Conservation (phyloP, 1,140 invertebrate genomes). For the Ephestia elutella region DNA sequence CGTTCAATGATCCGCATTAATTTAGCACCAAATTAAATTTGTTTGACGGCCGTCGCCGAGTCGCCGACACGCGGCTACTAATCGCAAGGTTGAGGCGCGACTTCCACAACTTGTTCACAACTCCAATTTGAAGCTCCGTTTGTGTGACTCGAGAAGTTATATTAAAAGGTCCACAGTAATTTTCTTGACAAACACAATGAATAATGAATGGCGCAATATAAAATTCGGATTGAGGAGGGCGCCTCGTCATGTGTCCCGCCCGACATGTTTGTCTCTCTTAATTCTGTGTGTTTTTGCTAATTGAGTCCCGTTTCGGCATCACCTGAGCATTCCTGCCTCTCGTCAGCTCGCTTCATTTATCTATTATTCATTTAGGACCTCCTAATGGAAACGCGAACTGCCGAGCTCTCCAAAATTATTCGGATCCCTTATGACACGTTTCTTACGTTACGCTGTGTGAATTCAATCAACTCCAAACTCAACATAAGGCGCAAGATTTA, state of each 20-base stretch:
- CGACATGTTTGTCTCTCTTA: slow-evolving; percentile 68
- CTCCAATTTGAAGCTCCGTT: slow-evolving; percentile 63
- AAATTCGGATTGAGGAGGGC: slow-evolving; percentile 65
- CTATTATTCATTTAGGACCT: slow-evolving; percentile 38
- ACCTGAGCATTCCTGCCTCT: slow-evolving; percentile 38
- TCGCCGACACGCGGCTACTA: slow-evolving; percentile 40
- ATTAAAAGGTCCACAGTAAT: slow-evolving; percentile 68
- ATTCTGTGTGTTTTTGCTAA: slow-evolving; percentile 72
- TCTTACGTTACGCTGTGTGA: slow-evolving; percentile 38
- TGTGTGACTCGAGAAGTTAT: slow-evolving; percentile 60
- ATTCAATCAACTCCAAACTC: slow-evolving; percentile 69
- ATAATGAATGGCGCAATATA: slow-evolving; percentile 68
- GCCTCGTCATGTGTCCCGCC: slow-evolving; percentile 49
- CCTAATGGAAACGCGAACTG: slow-evolving; percentile 41
- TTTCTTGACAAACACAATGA: slow-evolving; percentile 69
- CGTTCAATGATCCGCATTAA: slow-evolving; percentile 47
- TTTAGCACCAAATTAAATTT: slow-evolving; percentile 54
- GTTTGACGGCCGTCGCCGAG: slow-evolving; percentile 29
- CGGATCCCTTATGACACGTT: slow-evolving; percentile 26
- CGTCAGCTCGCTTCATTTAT: slow-evolving; percentile 43
- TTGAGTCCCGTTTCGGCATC: slow-evolving; percentile 53
- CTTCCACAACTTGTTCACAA: slow-evolving; percentile 52
- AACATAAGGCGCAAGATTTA: slow-evolving; percentile 73
- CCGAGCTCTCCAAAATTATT: slow-evolving; percentile 25
- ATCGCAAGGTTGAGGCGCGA: slow-evolving; percentile 52